Percentiles rank a stretch among this genome's conserved stretches.
phyloP scores from a whole-genome alignment of 1,140 invertebrate species.

The Drosophila serrata region DNA sequence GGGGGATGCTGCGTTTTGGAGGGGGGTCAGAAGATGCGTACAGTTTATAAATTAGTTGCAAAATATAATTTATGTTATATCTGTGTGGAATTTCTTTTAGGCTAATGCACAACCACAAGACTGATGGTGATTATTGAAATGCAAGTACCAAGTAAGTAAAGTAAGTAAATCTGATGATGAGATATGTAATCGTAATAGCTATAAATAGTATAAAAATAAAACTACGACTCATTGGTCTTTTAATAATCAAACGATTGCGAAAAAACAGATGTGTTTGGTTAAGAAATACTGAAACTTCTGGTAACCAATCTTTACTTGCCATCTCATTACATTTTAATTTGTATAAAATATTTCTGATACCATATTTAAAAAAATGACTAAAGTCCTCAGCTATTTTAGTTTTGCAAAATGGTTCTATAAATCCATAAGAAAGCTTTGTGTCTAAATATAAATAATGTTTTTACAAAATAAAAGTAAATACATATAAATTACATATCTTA shows the following conservation, averaged over 20 bases:
- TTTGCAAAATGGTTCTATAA: too few relatives aligned
- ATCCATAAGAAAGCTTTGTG: too few relatives aligned
- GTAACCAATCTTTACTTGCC: background rate
- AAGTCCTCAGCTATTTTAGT: too few relatives aligned
- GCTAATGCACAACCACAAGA: background rate
- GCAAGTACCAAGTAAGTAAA: background rate
- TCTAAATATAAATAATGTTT: too few relatives aligned
- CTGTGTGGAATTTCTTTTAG: conserved; percentile 12
- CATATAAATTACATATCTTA: too few relatives aligned
- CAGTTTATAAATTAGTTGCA: conserved; percentile 67
- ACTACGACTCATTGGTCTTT: background rate
- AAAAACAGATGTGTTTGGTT: background rate
- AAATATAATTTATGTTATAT: conserved; percentile 64
- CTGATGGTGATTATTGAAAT: background rate
- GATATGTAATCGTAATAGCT: background rate
- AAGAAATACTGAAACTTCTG: background rate
- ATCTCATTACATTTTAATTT: background rate
- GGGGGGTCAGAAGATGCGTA: conserved; percentile 13
- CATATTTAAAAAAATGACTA: too few relatives aligned
- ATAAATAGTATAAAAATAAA: background rate
- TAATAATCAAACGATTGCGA: background rate
- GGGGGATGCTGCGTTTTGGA: background rate
- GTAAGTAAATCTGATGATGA: background rate
- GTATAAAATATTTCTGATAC: too few relatives aligned
- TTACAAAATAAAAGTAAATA: too few relatives aligned